Evolutionary conservation across 2,113 vertebrate species (phyloP), one percentile per base, ranked within the genome.

Genomic region (Ibidorhyncha struthersii): DNA sequence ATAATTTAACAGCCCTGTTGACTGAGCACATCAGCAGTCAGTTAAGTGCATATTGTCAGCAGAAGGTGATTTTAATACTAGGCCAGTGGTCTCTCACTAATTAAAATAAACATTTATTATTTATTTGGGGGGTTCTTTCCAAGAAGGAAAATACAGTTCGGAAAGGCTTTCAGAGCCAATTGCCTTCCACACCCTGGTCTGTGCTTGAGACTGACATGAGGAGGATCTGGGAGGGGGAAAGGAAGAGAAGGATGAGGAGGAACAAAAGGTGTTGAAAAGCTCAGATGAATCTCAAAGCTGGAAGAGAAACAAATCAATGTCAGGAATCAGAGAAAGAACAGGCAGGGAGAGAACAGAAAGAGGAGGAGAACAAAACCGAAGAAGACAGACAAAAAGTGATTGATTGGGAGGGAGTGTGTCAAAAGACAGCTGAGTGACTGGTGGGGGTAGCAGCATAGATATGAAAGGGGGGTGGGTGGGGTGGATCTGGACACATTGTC

Each of bases 1-100:
- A 62, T 67, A 80, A 82, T 30, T 53, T 85, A 76, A 73, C 84
- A 91, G 63, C 65, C 11, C 32, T 5, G 1, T 4, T 95, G 95
- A 86, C 47, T 50, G 92, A 79, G 82, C 45, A 77, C 70, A 93
- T 70, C 89, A 74, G 63, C 80, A 91, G 66, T 29, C 76, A 27
- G 70, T 56, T 77, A 93, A 96, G 76, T 82, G 56, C 89, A 91
- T 77, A 81, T 53, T 95, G 84, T 82, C 89, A 84, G 89, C 67
- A 94, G 77, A 96, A 95, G 73, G 77, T 82, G 78, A 90, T 93
- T 95, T 96, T 96, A 94, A 84, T 95, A 22, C 38, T 38, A 91
- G 84, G 52, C 55, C 78, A 82, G 67, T 89, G 36, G 72, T 45
- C 67, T 90, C 55, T 88, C 23, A n/a, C 61, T 96, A 93, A 96